Evolutionary conservation across 1,140 invertebrate genomes (phyloP).

Genomic region (Drosophila mojavensis): DNA sequence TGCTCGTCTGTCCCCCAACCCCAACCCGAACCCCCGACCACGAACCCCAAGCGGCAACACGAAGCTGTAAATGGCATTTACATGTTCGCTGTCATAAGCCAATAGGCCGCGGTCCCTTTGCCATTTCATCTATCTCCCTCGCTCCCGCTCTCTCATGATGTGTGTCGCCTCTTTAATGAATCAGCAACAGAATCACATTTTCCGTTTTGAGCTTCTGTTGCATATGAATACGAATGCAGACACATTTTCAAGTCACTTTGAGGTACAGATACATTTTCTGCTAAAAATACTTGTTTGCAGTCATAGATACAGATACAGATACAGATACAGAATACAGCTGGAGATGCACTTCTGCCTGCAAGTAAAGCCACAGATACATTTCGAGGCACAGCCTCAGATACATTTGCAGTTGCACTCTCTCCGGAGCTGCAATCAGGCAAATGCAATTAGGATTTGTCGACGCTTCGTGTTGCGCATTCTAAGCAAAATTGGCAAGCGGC

Average conservation of each 20-base stretch:
- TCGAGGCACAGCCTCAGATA: neutral
- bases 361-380: no score
- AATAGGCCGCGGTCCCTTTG: slow-evolving; percentile 25
- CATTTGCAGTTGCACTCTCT: slow-evolving; percentile 1
- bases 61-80: slow-evolving; percentile 79
- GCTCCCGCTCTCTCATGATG: neutral
- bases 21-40: slow-evolving; percentile 14
- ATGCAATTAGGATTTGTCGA: slow-evolving; percentile 78
- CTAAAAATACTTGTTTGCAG: no score
- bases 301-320: neutral
- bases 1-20: slow-evolving; percentile 11
- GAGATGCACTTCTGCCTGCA: neutral
- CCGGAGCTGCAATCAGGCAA: slow-evolving; percentile 69
- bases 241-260: no score
- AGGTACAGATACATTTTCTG: no score
- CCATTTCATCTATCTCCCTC: neutral
- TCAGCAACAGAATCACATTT: slow-evolving; percentile 40
- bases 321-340: slow-evolving; percentile 24
- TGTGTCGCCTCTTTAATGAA: slow-evolving; percentile 64
- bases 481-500: slow-evolving; percentile 43
- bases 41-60: slow-evolving; percentile 4
- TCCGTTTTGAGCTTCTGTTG: slow-evolving; percentile 44
- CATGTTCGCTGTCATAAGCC: slow-evolving; percentile 78
- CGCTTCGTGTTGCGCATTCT: slow-evolving; percentile 62
- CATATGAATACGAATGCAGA: neutral